These are phyloP conservation scores for Gymnocheta viridis DNA, from an alignment of 2,888 invertebrate genomes.

Conservation along the genomic window DNA sequence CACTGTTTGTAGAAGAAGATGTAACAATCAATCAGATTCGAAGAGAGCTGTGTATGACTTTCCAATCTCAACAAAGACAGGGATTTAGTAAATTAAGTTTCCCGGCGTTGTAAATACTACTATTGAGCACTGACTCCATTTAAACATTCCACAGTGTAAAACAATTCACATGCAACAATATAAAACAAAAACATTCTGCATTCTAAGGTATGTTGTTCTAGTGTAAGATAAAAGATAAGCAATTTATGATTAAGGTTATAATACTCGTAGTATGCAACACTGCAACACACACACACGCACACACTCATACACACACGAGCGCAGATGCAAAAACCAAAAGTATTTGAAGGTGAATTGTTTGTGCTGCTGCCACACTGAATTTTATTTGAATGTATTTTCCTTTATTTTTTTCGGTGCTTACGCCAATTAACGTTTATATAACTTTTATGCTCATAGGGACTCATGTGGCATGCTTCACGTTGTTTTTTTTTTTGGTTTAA, in stretches of 20 bases:
- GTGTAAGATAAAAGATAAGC: constrained; percentile 58
- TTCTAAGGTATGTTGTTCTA: constrained; percentile 39
- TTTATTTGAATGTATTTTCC: constrained; percentile 45
- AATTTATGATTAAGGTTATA: constrained; percentile 63
- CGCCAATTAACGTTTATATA: constrained; percentile 35
- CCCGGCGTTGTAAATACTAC: not conserved
- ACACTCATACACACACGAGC: not conserved
- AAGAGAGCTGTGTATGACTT: too few relatives aligned
- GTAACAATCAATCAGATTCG: too few relatives aligned
- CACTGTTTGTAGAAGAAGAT: too few relatives aligned
- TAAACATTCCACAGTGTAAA: not conserved
- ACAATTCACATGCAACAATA: constrained; percentile 7
- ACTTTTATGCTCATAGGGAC: constrained; percentile 55
- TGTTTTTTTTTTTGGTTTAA: constrained; percentile 53
- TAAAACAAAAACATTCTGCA: not conserved
- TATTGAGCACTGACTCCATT: not conserved
- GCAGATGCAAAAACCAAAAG: not conserved
- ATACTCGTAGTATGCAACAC: constrained; percentile 19
- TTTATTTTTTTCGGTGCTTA: constrained; percentile 8
- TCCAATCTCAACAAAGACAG: too few relatives aligned
- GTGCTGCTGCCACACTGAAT: constrained; percentile 44
- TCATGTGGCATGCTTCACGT: constrained; percentile 65
- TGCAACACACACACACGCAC: not conserved
- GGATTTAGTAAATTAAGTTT: not conserved
- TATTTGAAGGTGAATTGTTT: constrained; percentile 37